These are phyloP conservation scores for Pygoscelis adeliae DNA, from an alignment of 2,113 vertebrate species.

Conservation along the genomic window DNA sequence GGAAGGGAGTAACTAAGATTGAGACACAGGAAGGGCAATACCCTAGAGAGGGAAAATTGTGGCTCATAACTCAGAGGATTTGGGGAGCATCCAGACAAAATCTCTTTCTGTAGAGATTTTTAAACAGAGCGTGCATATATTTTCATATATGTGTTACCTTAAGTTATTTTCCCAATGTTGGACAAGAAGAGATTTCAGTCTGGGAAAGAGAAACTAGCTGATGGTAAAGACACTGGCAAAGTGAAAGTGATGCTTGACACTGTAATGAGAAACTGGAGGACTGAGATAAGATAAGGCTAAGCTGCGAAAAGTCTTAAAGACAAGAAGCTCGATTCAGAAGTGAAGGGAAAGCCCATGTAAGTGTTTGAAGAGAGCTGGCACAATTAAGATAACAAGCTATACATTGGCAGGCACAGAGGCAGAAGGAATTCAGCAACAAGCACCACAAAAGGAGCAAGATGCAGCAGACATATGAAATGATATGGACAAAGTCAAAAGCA, in stretches of 20 bases:
- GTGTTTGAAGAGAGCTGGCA: background rate
- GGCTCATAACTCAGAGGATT: background rate
- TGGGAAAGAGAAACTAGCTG: slow-evolving; percentile 9
- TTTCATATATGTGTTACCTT: background rate
- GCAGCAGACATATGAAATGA: background rate
- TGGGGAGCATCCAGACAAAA: background rate
- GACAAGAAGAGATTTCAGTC: background rate
- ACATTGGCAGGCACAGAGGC: background rate
- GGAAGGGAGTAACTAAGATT: slow-evolving; percentile 40
- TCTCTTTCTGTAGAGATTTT: background rate
- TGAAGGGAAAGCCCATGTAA: background rate
- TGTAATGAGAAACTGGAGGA: slow-evolving; percentile 2
- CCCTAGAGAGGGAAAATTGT: background rate
- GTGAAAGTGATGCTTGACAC: slow-evolving; percentile 34
- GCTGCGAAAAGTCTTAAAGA: background rate
- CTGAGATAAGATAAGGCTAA: slow-evolving; percentile 45
- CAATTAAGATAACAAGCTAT: background rate
- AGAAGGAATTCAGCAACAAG: background rate
- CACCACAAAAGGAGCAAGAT: background rate
- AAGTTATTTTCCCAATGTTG: background rate
- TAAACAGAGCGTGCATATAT: background rate
- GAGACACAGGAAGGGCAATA: background rate
- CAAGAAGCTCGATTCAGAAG: background rate
- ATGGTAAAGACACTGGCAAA: background rate
- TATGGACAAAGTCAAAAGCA: background rate